Evolutionary conservation across 2,888 invertebrate species (phyloP).

Genomic region (Tetranychus truncatus): DNA sequence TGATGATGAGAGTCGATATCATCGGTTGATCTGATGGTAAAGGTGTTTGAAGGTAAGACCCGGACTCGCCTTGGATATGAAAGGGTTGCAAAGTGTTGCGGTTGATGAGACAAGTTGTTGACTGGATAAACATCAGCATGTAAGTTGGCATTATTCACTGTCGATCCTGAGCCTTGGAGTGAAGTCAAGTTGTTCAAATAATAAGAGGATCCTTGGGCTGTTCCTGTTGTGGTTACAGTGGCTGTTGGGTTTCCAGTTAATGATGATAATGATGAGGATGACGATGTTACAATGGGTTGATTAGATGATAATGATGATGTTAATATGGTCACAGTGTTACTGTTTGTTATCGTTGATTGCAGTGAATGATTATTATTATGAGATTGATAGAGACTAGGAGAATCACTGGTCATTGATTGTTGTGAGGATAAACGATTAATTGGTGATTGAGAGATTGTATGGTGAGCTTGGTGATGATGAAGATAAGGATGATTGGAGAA

Average conservation of each 20-base stretch:
- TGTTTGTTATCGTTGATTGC: background rate
- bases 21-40: constrained; percentile 13
- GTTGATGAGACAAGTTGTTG: background rate
- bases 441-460: background rate
- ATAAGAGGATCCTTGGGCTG: background rate
- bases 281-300: background rate
- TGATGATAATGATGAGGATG: background rate
- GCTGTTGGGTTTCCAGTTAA: background rate
- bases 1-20: constrained; percentile 19
- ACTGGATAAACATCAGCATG: too few relatives aligned
- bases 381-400: background rate
- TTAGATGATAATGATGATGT: background rate
- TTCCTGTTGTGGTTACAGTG: background rate
- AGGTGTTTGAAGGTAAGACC: constrained; percentile 16
- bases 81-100: constrained; percentile 16
- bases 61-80: constrained; percentile 20
- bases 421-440: background rate
- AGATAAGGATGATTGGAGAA: background rate
- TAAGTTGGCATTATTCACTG: too few relatives aligned
- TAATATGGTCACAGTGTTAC: background rate
- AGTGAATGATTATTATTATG: background rate
- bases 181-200: background rate
- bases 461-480: background rate
- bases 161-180: too few relatives aligned
- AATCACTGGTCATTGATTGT: background rate